Percentiles rank a stretch among this genome's conserved stretches.
phyloP scores from a whole-genome alignment of 37 sponge, comb jelly and placozoan genomes.

The Haliclona indistincta region DNA sequence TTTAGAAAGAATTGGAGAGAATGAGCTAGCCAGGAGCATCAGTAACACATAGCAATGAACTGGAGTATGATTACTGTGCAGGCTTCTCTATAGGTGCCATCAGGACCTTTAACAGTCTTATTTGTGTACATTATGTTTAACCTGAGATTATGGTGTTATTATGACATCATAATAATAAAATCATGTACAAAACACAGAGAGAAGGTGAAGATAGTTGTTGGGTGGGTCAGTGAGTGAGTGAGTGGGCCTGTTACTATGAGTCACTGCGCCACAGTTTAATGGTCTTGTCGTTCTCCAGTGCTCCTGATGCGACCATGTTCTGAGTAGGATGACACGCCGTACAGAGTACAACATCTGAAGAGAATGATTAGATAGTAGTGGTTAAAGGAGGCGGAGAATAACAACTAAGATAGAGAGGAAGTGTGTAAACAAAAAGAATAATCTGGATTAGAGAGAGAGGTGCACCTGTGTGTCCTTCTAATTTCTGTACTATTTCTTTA shows the following conservation, averaged over 20 bases:
- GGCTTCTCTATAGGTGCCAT: constrained; percentile 5
- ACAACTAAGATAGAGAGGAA: no score
- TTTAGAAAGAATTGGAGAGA: no score
- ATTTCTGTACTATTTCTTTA: constrained; percentile 93
- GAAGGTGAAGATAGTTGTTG: not conserved
- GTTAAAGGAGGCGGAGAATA: no score
- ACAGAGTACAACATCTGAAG: constrained; percentile 89
- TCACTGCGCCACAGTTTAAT: constrained; percentile 97
- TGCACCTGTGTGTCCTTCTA: constrained; percentile 89
- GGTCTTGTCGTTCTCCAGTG: constrained; percentile 91
- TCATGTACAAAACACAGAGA: not conserved
- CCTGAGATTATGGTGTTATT: not conserved
- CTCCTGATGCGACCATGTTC: constrained; percentile 95
- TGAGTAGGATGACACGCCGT: constrained; percentile 95
- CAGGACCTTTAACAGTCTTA: not conserved
- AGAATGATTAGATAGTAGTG: no score
- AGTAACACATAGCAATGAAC: not conserved
- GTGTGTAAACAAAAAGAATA: no score
- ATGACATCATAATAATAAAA: not conserved
- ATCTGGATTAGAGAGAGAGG: not conserved
- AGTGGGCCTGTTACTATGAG: not conserved
- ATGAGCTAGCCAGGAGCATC: not conserved
- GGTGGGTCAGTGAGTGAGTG: no score
- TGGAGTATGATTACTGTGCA: no score
- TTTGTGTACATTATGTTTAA: not conserved